Evolutionary conservation across 1,140 invertebrate genomes (phyloP), one percentile per base, ranked within the genome.

Genomic region (Tetramorium alpestre): DNA sequence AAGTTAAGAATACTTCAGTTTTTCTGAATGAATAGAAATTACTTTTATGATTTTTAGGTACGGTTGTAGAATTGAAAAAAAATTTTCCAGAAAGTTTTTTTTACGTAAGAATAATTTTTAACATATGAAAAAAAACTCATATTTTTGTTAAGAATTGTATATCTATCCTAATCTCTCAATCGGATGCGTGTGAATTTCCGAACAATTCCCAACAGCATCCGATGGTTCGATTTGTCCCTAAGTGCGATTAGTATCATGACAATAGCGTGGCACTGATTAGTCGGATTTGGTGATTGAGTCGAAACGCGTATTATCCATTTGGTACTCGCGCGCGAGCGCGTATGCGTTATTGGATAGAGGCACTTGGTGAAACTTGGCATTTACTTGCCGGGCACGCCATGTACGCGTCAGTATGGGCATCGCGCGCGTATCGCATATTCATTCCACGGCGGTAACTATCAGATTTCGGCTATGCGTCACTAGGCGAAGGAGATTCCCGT

Each of bases 341-440:
- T 25, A 38, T 69, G 22, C 65, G 41, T 49, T 69, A 49, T 2
- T 38, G 25, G n/a, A 58, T 2, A 25, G 18, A 60, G 41, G 38
- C 76, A 60, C 85, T 86, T 49, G 75, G 18, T 28, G 76, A 47
- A 69, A 86, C 62, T 81, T 51, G 85, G 64, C 76, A 58, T 86
- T 86, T 80, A 80, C 85, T 86, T 86, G 62, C 85, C 47, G 85
- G 28, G 54, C 85, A 86, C 85, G 73, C 82, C 47, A 47, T 82
- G 69, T 85, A 84, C 80, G 82, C 73, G 62, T 58, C 44, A 78
- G 75, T 44, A 67, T 77, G 84, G 62, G 65, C 47, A 88, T 87
- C 84, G 54, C 84, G 54, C 87, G 84, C 60, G 87, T 88, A 78
- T 73, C 56, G 69, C 76, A 81, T 87, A 87, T 81, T 87, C 76